phyloP scores from a whole-genome alignment of 2,888 invertebrate genomes.

The Eupithecia insigniata region DNA sequence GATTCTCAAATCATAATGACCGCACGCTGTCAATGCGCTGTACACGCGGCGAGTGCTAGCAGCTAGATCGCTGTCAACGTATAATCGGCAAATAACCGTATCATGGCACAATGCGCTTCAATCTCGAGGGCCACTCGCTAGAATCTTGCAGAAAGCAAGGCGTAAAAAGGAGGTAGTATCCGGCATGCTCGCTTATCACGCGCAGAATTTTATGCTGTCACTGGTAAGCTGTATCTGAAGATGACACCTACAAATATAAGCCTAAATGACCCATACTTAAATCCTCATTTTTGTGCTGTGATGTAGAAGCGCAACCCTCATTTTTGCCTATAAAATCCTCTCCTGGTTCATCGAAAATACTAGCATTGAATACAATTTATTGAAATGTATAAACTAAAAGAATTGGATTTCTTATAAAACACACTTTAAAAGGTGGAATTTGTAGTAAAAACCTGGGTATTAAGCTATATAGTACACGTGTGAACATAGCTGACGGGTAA shows the following conservation, averaged over 20 bases:
- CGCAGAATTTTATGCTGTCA: background rate
- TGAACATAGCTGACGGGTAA: constrained; percentile 50
- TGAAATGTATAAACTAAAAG: background rate
- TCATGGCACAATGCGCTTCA: background rate
- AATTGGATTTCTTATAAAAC: background rate
- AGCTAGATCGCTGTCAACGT: background rate
- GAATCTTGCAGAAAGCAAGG: background rate
- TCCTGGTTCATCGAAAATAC: background rate
- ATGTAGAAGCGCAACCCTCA: too few species aligned
- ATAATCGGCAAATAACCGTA: background rate
- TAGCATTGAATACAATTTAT: background rate
- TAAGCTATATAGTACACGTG: background rate
- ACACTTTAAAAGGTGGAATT: background rate
- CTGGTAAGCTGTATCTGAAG: background rate
- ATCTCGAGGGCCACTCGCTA: background rate
- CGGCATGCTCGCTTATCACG: background rate
- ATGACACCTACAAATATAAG: background rate
- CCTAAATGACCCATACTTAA: too few species aligned
- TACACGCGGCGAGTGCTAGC: background rate
- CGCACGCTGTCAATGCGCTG: background rate
- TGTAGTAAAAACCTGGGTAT: background rate
- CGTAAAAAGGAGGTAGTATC: background rate
- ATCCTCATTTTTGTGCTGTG: too few species aligned
- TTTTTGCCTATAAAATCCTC: background rate
- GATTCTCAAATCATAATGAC: background rate